Evolutionary conservation across 2,888 invertebrate species (phyloP).

Genomic region (Chelonus formosanus): DNA sequence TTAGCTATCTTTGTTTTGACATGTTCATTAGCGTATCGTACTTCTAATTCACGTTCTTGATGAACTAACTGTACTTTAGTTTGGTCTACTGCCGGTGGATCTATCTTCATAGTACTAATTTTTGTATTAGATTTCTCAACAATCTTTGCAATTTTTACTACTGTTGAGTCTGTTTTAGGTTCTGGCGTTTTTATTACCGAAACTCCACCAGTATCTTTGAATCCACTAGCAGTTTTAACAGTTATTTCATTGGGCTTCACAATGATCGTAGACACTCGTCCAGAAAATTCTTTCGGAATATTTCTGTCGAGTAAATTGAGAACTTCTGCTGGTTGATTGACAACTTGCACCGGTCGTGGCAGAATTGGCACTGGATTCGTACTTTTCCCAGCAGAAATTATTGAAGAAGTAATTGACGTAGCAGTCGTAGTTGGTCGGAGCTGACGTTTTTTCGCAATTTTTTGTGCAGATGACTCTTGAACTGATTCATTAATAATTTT

Average conservation of each 20-base stretch:
- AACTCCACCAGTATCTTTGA: conserved; percentile 20
- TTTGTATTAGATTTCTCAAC: not conserved
- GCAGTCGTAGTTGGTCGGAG: too few relatives aligned
- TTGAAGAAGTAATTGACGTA: too few relatives aligned
- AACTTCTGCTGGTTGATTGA: conserved; percentile 3
- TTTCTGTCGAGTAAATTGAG: conserved; percentile 6
- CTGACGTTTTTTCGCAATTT: not conserved
- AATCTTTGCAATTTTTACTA: not conserved
- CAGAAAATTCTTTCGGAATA: not conserved
- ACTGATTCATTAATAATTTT: conserved; percentile 1
- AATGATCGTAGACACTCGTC: not conserved
- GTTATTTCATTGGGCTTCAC: not conserved
- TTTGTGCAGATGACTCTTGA: not conserved
- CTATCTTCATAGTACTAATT: not conserved
- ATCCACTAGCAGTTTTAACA: not conserved
- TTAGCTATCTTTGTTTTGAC: conserved; percentile 30
- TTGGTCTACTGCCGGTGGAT: not conserved
- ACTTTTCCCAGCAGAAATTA: not conserved
- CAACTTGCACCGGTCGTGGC: not conserved
- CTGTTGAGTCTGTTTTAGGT: not conserved
- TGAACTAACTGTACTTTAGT: not conserved
- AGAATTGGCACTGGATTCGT: conserved; percentile 9
- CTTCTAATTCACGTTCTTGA: conserved; percentile 40
- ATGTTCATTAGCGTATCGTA: conserved; percentile 38
- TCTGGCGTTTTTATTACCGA: conserved; percentile 27